Percentiles rank a stretch among this genome's conserved stretches.
Evolutionary conservation across 1,140 invertebrate species (phyloP).

Genomic region (Ectropis grisescens): DNA sequence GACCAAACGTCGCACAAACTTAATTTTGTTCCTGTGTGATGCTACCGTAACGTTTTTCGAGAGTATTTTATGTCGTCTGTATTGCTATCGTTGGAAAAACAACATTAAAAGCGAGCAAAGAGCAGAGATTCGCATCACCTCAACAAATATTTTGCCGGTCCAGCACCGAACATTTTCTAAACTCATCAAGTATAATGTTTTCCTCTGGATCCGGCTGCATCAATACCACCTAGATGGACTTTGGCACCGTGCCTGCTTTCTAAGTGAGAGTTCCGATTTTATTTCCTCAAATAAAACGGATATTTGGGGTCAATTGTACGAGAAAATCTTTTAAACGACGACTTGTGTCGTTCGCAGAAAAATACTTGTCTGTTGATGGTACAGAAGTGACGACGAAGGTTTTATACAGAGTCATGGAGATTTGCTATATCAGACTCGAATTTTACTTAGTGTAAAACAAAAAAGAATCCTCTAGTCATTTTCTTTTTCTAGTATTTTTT

Average conservation of each 20-base stretch:
- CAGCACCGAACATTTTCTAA: background rate
- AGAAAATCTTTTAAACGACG: background rate
- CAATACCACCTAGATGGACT: background rate
- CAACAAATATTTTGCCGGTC: background rate
- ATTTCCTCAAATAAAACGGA: conserved; percentile 1
- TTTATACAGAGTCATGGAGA: too few species aligned
- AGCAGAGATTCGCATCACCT: too few species aligned
- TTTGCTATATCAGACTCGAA: background rate
- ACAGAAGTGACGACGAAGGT: background rate
- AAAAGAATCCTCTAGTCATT: too few species aligned
- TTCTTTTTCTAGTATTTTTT: too few species aligned
- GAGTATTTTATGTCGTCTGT: too few species aligned
- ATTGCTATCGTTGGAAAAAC: too few species aligned
- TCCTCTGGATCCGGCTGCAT: background rate
- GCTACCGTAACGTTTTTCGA: too few species aligned
- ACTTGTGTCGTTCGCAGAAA: background rate
- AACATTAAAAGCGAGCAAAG: too few species aligned
- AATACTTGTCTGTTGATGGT: background rate
- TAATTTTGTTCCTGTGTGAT: background rate
- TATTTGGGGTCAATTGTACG: conserved; percentile 3
- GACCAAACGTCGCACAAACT: background rate
- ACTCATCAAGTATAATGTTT: background rate
- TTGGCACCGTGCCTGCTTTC: conserved; percentile 4
- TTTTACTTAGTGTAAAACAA: background rate
- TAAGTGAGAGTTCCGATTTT: conserved; percentile 3